Conservation (phyloP, 1,140 invertebrate species). For the Calycopis cecrops region DNA sequence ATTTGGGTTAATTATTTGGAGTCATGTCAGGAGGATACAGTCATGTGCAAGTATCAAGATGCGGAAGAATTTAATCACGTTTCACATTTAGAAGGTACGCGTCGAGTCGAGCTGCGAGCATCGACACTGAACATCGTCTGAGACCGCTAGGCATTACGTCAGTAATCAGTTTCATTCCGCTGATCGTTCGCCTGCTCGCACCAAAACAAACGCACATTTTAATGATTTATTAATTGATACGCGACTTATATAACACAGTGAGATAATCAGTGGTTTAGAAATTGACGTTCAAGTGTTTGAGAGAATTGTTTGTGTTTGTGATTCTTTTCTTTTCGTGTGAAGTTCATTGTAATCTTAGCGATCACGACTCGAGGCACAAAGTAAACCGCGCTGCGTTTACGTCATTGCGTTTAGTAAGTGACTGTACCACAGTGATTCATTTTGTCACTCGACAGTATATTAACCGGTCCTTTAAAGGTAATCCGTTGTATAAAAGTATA, state of each 20-base stretch:
- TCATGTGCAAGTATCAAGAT: too few relatives aligned
- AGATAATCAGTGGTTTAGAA: too few relatives aligned
- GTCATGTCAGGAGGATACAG: too few relatives aligned
- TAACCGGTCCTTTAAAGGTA: slow-evolving; percentile 1
- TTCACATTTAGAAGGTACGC: too few relatives aligned
- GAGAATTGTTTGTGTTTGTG: too few relatives aligned
- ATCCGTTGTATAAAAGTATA: neutral
- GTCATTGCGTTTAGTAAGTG: slow-evolving; percentile 55
- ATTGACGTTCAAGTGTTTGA: too few relatives aligned
- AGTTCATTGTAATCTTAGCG: slow-evolving; percentile 8
- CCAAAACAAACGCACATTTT: slow-evolving; percentile 13
- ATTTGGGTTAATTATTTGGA: too few relatives aligned
- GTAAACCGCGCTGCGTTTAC: slow-evolving; percentile 35
- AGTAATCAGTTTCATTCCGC: slow-evolving; percentile 41
- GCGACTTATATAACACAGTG: neutral
- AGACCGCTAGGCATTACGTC: slow-evolving; percentile 50
- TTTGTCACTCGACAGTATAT: slow-evolving; percentile 38
- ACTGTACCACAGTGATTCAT: slow-evolving; percentile 55
- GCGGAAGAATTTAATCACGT: too few relatives aligned
- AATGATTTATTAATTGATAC: neutral
- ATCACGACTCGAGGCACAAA: slow-evolving; percentile 1
- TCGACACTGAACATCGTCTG: slow-evolving; percentile 32
- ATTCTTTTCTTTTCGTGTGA: neutral
- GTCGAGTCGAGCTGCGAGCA: slow-evolving; percentile 11
- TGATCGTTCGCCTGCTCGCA: slow-evolving; percentile 21